Conservation (phyloP, 2,888 invertebrate genomes). For the Diarsia dahlii region DNA sequence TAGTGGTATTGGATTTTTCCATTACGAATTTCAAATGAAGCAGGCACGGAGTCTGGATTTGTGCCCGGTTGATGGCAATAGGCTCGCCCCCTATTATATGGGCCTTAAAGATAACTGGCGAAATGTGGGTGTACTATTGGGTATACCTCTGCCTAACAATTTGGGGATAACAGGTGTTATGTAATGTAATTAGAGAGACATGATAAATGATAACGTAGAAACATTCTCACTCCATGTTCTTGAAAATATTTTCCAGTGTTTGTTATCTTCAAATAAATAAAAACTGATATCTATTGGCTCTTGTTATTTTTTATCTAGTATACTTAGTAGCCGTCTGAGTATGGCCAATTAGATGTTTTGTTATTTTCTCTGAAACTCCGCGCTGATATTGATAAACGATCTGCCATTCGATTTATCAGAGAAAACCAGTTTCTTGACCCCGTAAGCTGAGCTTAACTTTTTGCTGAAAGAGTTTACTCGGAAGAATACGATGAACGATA, state of each 20-base stretch:
- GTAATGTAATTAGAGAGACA: too few relatives aligned
- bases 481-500: background rate
- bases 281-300: constrained; percentile 31
- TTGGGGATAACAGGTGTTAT: too few relatives aligned
- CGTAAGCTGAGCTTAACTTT: background rate
- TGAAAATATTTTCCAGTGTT: constrained; percentile 3
- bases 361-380: constrained; percentile 34
- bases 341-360: constrained; percentile 48
- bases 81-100: too few relatives aligned
- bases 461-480: background rate
- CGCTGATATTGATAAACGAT: constrained; percentile 55
- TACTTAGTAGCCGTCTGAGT: constrained; percentile 33
- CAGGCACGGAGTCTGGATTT: too few relatives aligned
- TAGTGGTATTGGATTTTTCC: too few relatives aligned
- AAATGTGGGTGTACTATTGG: too few relatives aligned
- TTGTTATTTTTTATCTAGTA: constrained; percentile 62
- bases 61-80: too few relatives aligned
- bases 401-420: constrained; percentile 33
- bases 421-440: constrained; percentile 36
- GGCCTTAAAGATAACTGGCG: too few relatives aligned
- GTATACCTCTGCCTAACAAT: too few relatives aligned
- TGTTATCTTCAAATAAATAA: constrained; percentile 21
- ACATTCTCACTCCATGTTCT: background rate
- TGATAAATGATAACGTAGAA: too few relatives aligned
- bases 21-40: too few relatives aligned